Conservation (phyloP, 37 sponge, comb jelly and placozoan species). For the Eunapius fragilis region DNA sequence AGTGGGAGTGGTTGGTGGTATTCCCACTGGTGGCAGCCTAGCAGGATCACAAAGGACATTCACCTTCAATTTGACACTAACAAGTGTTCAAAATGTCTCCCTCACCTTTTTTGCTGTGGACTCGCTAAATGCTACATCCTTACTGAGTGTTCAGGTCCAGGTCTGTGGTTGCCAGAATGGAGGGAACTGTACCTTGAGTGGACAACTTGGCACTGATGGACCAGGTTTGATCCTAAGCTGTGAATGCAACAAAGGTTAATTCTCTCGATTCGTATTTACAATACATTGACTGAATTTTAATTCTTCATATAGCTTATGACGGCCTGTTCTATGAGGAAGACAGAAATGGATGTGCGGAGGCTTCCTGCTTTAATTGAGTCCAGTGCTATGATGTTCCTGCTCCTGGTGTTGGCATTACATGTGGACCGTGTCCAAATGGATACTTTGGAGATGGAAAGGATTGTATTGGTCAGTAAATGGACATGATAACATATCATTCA, state of each 20-base stretch:
- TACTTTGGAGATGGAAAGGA: constrained; percentile 19
- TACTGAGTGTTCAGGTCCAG: constrained; percentile 19
- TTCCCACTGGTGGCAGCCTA: no score
- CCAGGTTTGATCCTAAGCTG: no score
- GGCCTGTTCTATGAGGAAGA: constrained; percentile 46
- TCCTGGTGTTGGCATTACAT: constrained; percentile 24
- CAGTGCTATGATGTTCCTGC: constrained; percentile 46
- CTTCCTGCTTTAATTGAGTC: constrained; percentile 25
- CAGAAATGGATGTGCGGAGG: constrained; percentile 51
- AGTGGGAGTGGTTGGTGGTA: no score
- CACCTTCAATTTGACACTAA: no score
- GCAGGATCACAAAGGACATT: no score
- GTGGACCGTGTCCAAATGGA: constrained; percentile 55
- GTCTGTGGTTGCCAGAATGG: constrained; percentile 60
- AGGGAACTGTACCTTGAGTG: constrained; percentile 56
- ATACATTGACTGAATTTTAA: background rate
- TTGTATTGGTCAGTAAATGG: constrained; percentile 34
- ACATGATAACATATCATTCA: background rate
- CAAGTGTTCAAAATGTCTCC: no score
- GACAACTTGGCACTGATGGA: constrained; percentile 10
- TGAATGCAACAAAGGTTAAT: constrained; percentile 43
- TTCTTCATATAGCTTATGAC: constrained; percentile 15
- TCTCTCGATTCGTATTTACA: background rate
- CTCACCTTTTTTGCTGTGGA: constrained; percentile 52
- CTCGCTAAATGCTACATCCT: constrained; percentile 2